phyloP scores from a whole-genome alignment of 2,113 vertebrate species.

The Rallus limicola region DNA sequence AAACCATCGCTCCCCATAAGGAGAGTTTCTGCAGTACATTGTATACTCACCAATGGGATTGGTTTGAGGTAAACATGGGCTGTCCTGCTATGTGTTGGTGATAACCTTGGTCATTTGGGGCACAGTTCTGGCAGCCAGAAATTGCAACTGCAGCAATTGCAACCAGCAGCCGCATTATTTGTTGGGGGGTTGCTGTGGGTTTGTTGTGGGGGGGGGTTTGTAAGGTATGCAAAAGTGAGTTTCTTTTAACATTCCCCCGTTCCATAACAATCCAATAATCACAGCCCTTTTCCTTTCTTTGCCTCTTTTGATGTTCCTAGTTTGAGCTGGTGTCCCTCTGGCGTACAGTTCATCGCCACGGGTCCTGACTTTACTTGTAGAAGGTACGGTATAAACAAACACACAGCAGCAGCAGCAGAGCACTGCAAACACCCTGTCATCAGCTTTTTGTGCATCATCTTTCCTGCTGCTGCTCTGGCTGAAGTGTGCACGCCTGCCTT shows the following conservation, averaged over 20 bases:
- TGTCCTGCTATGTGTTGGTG: not conserved
- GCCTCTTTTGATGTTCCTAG: conserved; percentile 76
- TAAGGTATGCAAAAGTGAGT: not conserved
- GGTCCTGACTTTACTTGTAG: conserved; percentile 85
- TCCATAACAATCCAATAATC: conserved; percentile 62
- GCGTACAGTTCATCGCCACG: conserved; percentile 74
- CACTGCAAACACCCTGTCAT: not conserved
- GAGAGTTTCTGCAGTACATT: not conserved
- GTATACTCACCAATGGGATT: rapidly evolving
- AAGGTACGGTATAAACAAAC: conserved; percentile 82
- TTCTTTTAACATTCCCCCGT: conserved; percentile 29
- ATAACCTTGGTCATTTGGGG: not conserved
- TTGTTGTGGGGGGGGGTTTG: not conserved
- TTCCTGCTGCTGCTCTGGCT: conserved; percentile 38
- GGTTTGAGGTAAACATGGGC: not conserved
- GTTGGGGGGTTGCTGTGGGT: not conserved
- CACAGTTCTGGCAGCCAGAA: not conserved
- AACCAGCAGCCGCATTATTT: not conserved
- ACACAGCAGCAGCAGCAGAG: conserved; percentile 22
- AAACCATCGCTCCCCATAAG: not conserved
- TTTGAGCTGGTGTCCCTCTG: conserved; percentile 95
- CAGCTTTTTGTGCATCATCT: not conserved
- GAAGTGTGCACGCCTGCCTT: not conserved
- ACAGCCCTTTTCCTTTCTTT: conserved; percentile 67
- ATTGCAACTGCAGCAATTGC: too few relatives aligned